phyloP scores from a whole-genome alignment of 35 echinoderm and acorn worm species.

The Apostichopus californicus region DNA sequence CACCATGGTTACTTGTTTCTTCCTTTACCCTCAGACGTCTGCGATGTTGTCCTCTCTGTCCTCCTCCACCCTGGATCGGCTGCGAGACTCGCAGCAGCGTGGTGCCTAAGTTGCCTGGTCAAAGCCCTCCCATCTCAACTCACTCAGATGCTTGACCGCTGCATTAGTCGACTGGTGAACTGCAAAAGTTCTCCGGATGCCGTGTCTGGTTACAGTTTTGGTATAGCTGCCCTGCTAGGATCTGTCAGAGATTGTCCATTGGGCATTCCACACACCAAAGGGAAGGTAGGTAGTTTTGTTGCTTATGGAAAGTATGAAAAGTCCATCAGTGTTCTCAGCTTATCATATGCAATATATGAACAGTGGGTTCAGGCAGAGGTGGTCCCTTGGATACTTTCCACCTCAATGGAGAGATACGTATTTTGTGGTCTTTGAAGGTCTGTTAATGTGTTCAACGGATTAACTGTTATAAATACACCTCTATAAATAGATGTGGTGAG shows the following conservation, averaged over 20 bases:
- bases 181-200: conserved; percentile 90
- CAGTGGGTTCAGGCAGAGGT: no score
- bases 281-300: conserved; percentile 63
- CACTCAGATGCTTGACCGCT: conserved; percentile 82
- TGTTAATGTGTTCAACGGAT: background rate
- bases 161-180: conserved; percentile 79
- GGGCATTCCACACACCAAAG: conserved; percentile 94
- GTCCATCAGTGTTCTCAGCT: no score
- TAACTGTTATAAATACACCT: no score
- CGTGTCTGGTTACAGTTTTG: conserved; percentile 97
- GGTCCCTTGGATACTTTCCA: no score
- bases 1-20: no score
- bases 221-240: conserved; percentile 87
- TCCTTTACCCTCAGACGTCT: conserved; percentile 68
- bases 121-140: conserved; percentile 94
- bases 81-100: conserved; percentile 85
- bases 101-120: conserved; percentile 92
- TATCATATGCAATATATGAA: no score
- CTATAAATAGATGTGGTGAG: no score
- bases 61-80: conserved; percentile 93
- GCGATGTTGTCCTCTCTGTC: conserved; percentile 81
- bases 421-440: background rate
- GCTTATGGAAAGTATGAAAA: no score
- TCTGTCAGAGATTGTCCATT: conserved; percentile 89
- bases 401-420: background rate